Percentiles rank a stretch among this genome's conserved stretches.
Conservation (phyloP, 2,888 invertebrate genomes). For the Glaucopsyche alexis region DNA sequence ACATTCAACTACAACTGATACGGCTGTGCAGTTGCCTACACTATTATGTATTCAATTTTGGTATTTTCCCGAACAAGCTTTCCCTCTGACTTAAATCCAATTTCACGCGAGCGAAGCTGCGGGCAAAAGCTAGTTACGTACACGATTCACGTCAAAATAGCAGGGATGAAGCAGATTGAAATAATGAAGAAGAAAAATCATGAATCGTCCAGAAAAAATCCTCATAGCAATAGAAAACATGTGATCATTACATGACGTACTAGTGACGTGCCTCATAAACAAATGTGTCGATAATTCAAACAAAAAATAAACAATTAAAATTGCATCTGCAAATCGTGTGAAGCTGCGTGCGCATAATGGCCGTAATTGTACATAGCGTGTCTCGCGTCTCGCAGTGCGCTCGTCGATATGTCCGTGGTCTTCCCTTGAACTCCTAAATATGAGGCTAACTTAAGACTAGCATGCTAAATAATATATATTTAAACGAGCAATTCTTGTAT, state of each 20-base stretch:
- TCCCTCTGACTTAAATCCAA: too few relatives aligned
- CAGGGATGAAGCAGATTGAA: not conserved
- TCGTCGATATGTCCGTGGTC: conserved; percentile 14
- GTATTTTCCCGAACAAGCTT: too few relatives aligned
- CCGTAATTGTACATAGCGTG: conserved; percentile 4
- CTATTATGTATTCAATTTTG: too few relatives aligned
- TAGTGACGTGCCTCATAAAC: conserved; percentile 10
- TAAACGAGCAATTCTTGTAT: too few relatives aligned
- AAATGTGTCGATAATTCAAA: conserved; percentile 20
- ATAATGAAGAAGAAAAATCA: not conserved
- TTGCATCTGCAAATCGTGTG: conserved; percentile 21
- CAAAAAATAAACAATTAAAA: conserved; percentile 19
- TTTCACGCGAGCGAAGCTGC: too few relatives aligned
- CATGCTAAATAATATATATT: too few relatives aligned
- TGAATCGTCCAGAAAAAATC: not conserved
- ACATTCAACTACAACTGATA: too few relatives aligned
- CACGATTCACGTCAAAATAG: not conserved
- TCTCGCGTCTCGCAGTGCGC: not conserved
- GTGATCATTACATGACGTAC: not conserved
- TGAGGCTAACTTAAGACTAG: not conserved
- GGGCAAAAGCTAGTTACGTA: too few relatives aligned
- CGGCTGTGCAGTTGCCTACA: too few relatives aligned
- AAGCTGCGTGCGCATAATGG: conserved; percentile 26
- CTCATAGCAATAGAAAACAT: not conserved
- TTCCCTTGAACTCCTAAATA: conserved; percentile 20